Evolutionary conservation across 1,140 invertebrate genomes (phyloP).

Genomic region (Halictus rubicundus): DNA sequence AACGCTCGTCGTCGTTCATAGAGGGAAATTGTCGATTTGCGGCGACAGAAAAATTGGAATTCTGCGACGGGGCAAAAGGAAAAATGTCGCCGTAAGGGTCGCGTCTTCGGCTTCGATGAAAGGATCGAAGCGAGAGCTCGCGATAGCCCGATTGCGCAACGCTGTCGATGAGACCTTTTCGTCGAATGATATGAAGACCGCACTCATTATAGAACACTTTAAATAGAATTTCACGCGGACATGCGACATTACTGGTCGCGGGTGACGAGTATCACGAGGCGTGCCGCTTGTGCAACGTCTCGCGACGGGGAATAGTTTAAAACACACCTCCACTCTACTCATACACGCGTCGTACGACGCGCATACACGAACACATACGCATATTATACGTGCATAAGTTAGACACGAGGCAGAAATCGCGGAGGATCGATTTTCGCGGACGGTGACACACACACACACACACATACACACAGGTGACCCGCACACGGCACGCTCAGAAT

Average conservation of each 20-base stretch:
- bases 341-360: background rate
- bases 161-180: constrained; percentile 5
- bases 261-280: constrained; percentile 35
- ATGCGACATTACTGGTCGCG: constrained; percentile 21
- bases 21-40: too few relatives aligned
- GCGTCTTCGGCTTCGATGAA: background rate
- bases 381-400: too few relatives aligned
- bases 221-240: constrained; percentile 40
- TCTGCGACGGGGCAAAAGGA: background rate
- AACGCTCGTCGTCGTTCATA: too few relatives aligned
- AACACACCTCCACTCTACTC: background rate
- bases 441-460: background rate
- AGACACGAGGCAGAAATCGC: too few relatives aligned
- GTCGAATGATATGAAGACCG: constrained; percentile 11
- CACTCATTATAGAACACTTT: constrained; percentile 44
- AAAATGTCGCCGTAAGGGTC: background rate
- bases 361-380: too few relatives aligned
- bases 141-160: constrained; percentile 29
- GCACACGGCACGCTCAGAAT: background rate
- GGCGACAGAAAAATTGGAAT: background rate
- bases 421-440: constrained; percentile 3
- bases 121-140: background rate
- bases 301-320: constrained; percentile 16
- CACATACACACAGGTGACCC: background rate
- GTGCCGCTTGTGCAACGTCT: constrained; percentile 34